Conservation (phyloP, 1,140 invertebrate species). For the Zeugodacus cucurbitae region DNA sequence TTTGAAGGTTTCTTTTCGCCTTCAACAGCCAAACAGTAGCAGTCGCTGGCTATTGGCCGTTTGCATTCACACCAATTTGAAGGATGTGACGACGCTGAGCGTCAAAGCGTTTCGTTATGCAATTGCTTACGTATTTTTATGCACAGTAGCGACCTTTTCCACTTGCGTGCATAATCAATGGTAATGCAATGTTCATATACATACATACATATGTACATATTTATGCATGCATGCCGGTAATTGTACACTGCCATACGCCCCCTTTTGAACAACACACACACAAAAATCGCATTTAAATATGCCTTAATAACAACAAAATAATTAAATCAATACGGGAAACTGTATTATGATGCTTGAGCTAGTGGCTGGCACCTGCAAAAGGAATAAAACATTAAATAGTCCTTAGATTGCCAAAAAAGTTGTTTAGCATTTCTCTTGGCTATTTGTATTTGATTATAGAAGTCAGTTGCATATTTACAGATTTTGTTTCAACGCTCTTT, state of each 20-base stretch:
- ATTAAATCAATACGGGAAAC: constrained; percentile 1
- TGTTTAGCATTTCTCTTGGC: too few species aligned
- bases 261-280: not conserved
- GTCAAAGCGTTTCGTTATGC: not conserved
- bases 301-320: not conserved
- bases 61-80: not conserved
- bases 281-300: not conserved
- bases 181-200: not conserved
- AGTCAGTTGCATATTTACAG: not conserved
- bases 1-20: not conserved
- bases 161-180: not conserved
- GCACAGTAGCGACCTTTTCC: not conserved
- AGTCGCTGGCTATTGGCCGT: not conserved
- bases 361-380: not conserved
- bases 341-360: not conserved
- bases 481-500: not conserved
- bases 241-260: not conserved
- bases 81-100: not conserved
- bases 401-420: not conserved
- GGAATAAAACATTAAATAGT: not conserved
- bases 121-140: constrained; percentile 20
- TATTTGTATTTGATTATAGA: too few species aligned
- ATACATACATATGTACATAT: not conserved
- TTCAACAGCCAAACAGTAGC: not conserved
- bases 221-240: too few species aligned